Evolutionary conservation across 2,797 vertebrate genomes (phyloP).

Genomic region (Danio tinwini): DNA sequence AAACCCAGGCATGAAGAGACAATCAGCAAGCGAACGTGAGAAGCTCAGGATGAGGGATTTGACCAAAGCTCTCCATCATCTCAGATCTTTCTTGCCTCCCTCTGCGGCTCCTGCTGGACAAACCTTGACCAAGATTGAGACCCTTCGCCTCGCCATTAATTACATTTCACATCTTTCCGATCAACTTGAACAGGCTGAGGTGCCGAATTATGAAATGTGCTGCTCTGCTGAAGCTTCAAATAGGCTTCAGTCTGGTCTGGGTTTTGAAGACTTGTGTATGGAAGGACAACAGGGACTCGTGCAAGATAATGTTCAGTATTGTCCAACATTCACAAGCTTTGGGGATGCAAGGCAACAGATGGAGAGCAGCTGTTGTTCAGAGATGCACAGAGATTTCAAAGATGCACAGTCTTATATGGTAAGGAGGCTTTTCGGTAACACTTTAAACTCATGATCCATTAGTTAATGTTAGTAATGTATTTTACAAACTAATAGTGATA

Average conservation of each 20-base stretch:
- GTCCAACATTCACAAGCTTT: neutral
- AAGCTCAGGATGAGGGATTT: slow-evolving; percentile 80
- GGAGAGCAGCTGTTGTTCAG: slow-evolving; percentile 21
- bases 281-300: neutral
- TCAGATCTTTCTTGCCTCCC: slow-evolving; percentile 74
- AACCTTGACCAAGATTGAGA: slow-evolving; percentile 79
- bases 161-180: slow-evolving; percentile 79
- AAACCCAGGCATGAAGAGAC: slow-evolving; percentile 66
- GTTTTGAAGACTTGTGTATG: slow-evolving; percentile 30
- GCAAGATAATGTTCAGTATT: slow-evolving; percentile 35
- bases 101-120: slow-evolving; percentile 71
- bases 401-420: slow-evolving; percentile 29
- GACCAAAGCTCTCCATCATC: slow-evolving; percentile 75
- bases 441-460: neutral
- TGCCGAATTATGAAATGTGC: neutral
- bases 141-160: slow-evolving; percentile 76
- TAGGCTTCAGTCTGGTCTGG: slow-evolving; percentile 52
- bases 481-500: too few species aligned
- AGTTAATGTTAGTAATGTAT: too few species aligned
- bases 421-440: neutral
- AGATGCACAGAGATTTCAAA: too few species aligned
- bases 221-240: slow-evolving; percentile 61
- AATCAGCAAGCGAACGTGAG: slow-evolving; percentile 80
- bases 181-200: slow-evolving; percentile 71
- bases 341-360: slow-evolving; percentile 33